phyloP scores from a whole-genome alignment of 2,797 vertebrate genomes.

The Enteromius afrohamiltoni region DNA sequence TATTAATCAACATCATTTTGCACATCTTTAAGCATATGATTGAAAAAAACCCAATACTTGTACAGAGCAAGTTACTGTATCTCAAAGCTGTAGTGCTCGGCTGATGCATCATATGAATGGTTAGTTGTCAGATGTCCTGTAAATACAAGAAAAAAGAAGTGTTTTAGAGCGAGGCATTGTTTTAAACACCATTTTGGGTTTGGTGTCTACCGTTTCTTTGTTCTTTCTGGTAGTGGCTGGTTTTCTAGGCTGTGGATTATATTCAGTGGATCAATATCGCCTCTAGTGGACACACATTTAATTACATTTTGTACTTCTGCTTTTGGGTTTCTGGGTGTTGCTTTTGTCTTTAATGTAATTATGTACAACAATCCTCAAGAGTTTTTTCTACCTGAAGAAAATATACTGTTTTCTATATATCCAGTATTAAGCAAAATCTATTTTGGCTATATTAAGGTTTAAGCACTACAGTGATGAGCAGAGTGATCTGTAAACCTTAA shows the following conservation, averaged over 20 bases:
- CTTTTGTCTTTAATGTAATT: background rate
- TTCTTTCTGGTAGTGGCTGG: constrained; percentile 60
- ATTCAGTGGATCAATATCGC: constrained; percentile 63
- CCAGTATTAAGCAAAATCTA: background rate
- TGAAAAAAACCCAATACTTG: background rate
- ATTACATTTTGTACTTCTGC: constrained; percentile 19
- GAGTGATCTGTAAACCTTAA: background rate
- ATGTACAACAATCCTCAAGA: background rate
- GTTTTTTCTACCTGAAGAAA: background rate
- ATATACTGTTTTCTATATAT: background rate
- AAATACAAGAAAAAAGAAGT: background rate
- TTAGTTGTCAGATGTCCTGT: background rate
- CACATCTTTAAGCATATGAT: background rate
- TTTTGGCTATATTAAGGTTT: background rate
- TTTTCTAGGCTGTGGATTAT: constrained; percentile 30
- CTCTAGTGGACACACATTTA: constrained; percentile 60
- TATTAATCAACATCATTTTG: constrained; percentile 10
- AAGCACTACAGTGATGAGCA: background rate
- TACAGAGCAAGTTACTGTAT: background rate
- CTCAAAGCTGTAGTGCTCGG: background rate
- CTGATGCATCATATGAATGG: background rate
- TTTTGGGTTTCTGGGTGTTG: constrained; percentile 12
- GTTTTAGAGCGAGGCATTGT: background rate
- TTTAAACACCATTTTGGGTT: constrained; percentile 16
- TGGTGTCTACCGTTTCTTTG: constrained; percentile 72